These are phyloP conservation scores for Serinus canaria DNA, from an alignment of 2,113 vertebrate genomes.

Conservation along the genomic window DNA sequence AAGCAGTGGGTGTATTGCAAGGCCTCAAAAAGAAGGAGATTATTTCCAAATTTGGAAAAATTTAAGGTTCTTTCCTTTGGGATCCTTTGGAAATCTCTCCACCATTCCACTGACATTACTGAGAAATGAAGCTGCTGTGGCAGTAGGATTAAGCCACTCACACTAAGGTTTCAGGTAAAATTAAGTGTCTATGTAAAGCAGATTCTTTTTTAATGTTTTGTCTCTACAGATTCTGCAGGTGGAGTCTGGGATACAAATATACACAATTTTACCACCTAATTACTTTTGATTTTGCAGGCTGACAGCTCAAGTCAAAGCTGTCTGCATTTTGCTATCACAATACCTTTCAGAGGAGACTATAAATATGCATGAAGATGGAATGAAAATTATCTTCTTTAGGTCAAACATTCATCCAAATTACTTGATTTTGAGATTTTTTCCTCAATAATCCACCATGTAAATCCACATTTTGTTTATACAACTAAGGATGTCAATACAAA, in stretches of 20 bases:
- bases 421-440: background rate
- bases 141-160: background rate
- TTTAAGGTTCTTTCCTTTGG: background rate
- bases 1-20: background rate
- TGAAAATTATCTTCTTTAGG: background rate
- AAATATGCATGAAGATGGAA: background rate
- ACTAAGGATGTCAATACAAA: background rate
- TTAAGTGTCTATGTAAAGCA: background rate
- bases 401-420: background rate
- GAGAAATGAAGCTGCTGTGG: background rate
- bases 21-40: background rate
- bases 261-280: background rate
- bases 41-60: background rate
- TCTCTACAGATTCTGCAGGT: background rate
- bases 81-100: background rate
- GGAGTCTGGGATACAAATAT: background rate
- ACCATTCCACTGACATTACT: background rate
- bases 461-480: background rate
- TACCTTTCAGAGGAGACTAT: background rate
- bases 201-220: background rate
- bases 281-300: background rate
- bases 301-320: background rate
- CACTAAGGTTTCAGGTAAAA: background rate
- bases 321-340: background rate
- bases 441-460: background rate